phyloP scores from a whole-genome alignment of 2,888 invertebrate genomes.

The Eudemis profundana region DNA sequence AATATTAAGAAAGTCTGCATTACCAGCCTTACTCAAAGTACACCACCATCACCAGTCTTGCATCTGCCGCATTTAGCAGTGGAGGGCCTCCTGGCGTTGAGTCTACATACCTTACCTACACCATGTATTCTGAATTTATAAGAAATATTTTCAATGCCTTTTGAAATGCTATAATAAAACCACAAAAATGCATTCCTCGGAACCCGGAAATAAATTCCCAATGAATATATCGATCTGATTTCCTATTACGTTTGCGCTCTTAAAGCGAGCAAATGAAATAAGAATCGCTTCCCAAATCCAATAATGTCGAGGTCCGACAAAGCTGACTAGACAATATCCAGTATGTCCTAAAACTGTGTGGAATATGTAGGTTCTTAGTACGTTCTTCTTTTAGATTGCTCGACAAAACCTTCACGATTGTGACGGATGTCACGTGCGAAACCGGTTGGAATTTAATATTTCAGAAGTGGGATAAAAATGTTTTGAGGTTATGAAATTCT shows the following conservation, averaged over 20 bases:
- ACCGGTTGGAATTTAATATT: conserved; percentile 64
- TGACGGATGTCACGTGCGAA: conserved; percentile 58
- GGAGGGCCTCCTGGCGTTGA: no score
- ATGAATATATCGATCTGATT: conserved; percentile 66
- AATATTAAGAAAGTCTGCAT: no score
- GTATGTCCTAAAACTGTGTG: background rate
- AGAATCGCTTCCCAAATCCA: conserved; percentile 63
- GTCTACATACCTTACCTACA: no score
- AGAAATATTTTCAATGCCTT: background rate
- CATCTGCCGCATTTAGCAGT: no score
- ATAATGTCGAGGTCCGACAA: conserved; percentile 46
- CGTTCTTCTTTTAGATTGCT: background rate
- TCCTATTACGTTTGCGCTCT: conserved; percentile 59
- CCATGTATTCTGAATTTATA: no score
- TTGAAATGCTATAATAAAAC: background rate
- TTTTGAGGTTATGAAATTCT: conserved; percentile 40
- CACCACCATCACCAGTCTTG: no score
- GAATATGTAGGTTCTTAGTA: background rate
- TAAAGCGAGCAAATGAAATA: conserved; percentile 62
- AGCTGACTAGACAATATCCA: background rate
- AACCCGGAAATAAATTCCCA: conserved; percentile 48
- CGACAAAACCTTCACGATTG: conserved; percentile 57
- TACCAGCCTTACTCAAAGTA: no score
- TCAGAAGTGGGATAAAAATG: conserved; percentile 51
- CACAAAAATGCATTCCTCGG: conserved; percentile 9